Evolutionary conservation across 2,113 vertebrate species (phyloP).

Genomic region (Pandion haliaetus): DNA sequence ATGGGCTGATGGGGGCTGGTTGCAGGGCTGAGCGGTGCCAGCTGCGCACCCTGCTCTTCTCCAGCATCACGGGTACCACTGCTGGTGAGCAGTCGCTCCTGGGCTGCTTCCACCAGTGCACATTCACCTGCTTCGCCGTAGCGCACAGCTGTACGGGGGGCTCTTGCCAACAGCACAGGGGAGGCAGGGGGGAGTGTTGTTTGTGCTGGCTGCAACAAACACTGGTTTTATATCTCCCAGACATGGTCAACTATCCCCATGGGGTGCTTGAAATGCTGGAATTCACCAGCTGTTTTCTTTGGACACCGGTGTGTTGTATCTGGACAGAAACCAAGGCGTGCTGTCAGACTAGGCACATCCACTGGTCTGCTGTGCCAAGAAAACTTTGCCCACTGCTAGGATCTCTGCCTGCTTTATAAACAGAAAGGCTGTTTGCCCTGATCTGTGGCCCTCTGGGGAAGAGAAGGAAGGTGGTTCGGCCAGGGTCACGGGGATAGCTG

Average conservation of each 20-base stretch:
- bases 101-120: not conserved
- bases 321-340: not conserved
- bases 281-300: conserved; percentile 27
- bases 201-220: not conserved
- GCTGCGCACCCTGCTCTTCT: not conserved
- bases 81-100: not conserved
- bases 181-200: not conserved
- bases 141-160: rapidly evolving
- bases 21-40: rapidly evolving
- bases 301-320: not conserved
- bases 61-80: not conserved
- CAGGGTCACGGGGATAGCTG: not conserved
- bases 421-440: not conserved
- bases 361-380: not conserved
- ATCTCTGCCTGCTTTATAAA: not conserved
- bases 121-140: not conserved
- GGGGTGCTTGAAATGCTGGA: not conserved
- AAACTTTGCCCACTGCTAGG: not conserved
- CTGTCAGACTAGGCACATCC: not conserved
- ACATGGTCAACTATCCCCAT: not conserved
- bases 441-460: not conserved
- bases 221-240: not conserved
- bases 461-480: not conserved
- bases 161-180: not conserved
- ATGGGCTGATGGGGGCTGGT: not conserved